Base-by-base conservation (phyloP, 2,888 invertebrate genomes). In the Dasypolia templi region DNA sequence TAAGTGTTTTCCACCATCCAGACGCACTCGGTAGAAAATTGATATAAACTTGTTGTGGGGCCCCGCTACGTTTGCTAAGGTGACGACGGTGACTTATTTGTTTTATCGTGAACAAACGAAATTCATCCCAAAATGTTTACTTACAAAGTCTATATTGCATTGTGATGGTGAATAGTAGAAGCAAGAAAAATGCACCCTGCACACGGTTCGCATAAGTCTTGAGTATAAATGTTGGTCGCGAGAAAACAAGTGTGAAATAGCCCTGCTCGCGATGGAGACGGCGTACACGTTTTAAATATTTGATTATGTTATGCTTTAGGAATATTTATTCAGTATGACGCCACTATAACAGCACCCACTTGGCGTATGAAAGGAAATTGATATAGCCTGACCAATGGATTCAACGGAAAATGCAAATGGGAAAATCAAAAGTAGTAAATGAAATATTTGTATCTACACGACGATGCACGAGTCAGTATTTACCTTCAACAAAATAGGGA, bases 21-120 rank as follows among this genome's bases (percentile, higher is more conserved):
- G 94, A 94, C 93, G 94, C 95, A 95, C 93, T 94, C 92, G 89
- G 93, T 91, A 91, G 95, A 95, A 95, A 96, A 96, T 95, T 96
- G 95, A 95, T 94, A 95, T 94, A 95, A 96, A 95, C 94, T 94
- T 94, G 93, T 94, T 94, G 93, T 93, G 93, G 93, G 91, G 88
- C 86, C 88, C 84, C 90, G 90, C 92, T 91, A 91, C 90, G 93
- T 93, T 95, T 93, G 91, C 90, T 90, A 94, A 94, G 94, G 93
- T 93, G 95, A 93, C 94, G 92, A 92, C 92, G 89, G 86, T 91
- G 92, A 93, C 93, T 93, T 94, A 93, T 94, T 93, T 92, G 88
- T 89, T 90, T 89, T 87, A 72, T 79, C 42, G n/a, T 17, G 53
- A 46, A 81, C 87, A 86, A 85, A 83, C 86, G 70, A 93, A 88